A percentile compares a stretch with the other conserved stretches of the same genome.
Evolutionary conservation across 2,888 invertebrate genomes (phyloP).

Genomic region (Bedellia somnulentella): DNA sequence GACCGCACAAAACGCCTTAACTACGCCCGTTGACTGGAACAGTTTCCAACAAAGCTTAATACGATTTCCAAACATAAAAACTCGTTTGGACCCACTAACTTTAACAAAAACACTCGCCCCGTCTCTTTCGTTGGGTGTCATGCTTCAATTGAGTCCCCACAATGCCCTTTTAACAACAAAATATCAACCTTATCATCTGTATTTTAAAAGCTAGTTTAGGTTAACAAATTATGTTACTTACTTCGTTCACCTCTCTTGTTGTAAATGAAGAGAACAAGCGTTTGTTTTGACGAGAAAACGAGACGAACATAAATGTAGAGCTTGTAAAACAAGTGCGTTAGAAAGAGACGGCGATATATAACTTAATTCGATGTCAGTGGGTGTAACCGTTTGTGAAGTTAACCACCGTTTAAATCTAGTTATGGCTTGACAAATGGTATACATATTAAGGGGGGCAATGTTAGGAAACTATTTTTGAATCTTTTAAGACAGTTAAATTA

Average conservation of each 20-base stretch:
- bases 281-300: slow-evolving; percentile 27
- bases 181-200: slow-evolving; percentile 13
- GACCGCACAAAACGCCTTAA: slow-evolving; percentile 55
- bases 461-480: slow-evolving; percentile 62
- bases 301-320: no score
- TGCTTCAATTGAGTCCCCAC: slow-evolving; percentile 48
- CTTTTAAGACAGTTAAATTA: slow-evolving; percentile 63
- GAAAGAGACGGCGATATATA: slow-evolving; percentile 24
- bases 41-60: slow-evolving; percentile 61
- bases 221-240: slow-evolving; percentile 15
- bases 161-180: slow-evolving; percentile 14
- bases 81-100: slow-evolving; percentile 58
- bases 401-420: slow-evolving; percentile 62
- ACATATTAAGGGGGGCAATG: slow-evolving; percentile 60
- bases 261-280: slow-evolving; percentile 36
- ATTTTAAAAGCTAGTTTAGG: slow-evolving; percentile 15
- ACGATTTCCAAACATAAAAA: slow-evolving; percentile 62
- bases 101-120: slow-evolving; percentile 45
- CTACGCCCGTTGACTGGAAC: slow-evolving; percentile 58
- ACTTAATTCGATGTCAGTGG: neutral
- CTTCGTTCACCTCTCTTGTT: slow-evolving; percentile 26
- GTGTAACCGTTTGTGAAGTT: no score
- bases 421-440: slow-evolving; percentile 61
- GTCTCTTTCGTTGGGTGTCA: slow-evolving; percentile 39
- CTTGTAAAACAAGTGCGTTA: slow-evolving; percentile 6